These are phyloP conservation scores for Myiotriccus ornatus DNA, from an alignment of 2,797 vertebrate species.

Conservation along the genomic window DNA sequence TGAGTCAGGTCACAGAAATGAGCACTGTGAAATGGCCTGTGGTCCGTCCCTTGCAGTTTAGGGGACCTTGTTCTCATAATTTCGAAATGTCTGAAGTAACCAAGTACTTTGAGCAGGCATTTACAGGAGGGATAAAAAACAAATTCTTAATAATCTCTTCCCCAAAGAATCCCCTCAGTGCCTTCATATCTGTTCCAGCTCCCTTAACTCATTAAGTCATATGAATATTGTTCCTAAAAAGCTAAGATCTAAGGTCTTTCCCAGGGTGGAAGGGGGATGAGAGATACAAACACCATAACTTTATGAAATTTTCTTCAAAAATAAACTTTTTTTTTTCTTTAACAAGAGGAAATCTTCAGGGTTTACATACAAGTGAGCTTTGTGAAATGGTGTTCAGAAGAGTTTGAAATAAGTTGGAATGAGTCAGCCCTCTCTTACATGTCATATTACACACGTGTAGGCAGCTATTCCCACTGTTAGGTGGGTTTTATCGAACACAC, in stretches of 20 bases:
- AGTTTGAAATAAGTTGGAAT: conserved; percentile 47
- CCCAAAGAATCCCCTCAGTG: not conserved
- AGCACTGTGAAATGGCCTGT: not conserved
- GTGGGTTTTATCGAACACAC: conserved; percentile 46
- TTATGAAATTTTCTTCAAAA: conserved; percentile 25
- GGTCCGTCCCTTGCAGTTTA: not conserved
- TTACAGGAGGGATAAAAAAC: not conserved
- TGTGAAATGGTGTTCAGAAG: conserved; percentile 50
- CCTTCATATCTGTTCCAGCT: not conserved
- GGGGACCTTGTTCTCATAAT: not conserved
- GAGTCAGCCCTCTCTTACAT: conserved; percentile 3
- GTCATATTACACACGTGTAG: not conserved
- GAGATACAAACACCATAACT: not conserved
- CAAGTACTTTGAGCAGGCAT: not conserved
- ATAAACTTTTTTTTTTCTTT: not conserved
- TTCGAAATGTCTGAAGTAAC: not conserved
- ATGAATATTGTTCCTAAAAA: conserved; percentile 18
- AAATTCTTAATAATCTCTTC: not conserved
- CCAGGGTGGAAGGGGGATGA: not conserved
- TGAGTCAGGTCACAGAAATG: not conserved
- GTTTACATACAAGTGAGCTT: conserved; percentile 17
- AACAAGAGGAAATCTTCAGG: not conserved
- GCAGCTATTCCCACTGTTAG: conserved; percentile 27
- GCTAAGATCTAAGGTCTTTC: not conserved
- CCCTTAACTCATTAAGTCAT: conserved; percentile 4